Conservation (phyloP, 2,113 vertebrate genomes). For the Thinocorus orbignyianus region DNA sequence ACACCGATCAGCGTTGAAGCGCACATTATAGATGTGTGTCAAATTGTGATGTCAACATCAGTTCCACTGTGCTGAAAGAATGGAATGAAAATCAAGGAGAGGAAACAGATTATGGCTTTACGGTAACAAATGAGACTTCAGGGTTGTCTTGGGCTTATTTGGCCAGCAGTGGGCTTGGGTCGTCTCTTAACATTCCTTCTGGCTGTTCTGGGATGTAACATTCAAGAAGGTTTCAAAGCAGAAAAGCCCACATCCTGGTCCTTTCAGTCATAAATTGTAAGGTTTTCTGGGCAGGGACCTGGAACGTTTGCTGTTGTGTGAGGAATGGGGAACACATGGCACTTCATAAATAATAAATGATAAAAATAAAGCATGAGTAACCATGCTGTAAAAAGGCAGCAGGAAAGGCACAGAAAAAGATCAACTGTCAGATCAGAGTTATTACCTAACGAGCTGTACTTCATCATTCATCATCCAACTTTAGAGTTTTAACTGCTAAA, state of each 20-base stretch:
- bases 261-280: background rate
- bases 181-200: background rate
- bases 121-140: background rate
- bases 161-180: background rate
- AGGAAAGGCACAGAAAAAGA: background rate
- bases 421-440: background rate
- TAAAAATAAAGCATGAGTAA: constrained; percentile 43
- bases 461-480: background rate
- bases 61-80: background rate
- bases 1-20: background rate
- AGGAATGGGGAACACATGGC: background rate
- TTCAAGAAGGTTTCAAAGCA: background rate
- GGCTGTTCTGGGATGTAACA: background rate
- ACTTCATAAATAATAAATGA: constrained; percentile 43
- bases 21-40: background rate
- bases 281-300: background rate
- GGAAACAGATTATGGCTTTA: background rate
- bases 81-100: background rate
- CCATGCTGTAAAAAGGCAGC: background rate
- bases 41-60: background rate
- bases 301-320: background rate
- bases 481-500: background rate
- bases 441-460: background rate
- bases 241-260: background rate
- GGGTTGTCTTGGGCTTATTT: background rate